Percentiles rank a stretch among this genome's conserved stretches.
phyloP scores from a whole-genome alignment of 2,888 invertebrate species.

The Callyntrura sp. region DNA sequence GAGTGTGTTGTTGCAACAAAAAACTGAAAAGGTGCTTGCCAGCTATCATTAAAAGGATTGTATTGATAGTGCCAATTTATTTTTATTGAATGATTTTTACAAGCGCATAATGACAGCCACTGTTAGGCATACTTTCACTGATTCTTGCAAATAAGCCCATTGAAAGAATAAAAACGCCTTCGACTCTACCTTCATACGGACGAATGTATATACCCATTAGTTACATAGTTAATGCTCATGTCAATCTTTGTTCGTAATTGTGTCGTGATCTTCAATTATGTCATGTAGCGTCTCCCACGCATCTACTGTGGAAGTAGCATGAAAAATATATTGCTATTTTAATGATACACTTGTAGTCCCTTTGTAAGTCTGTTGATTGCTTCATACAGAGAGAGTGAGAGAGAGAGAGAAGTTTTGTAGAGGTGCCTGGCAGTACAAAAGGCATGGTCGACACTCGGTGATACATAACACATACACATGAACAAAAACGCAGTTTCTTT shows the following conservation, averaged over 20 bases:
- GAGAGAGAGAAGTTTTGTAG: too few species aligned
- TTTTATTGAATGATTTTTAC: slow-evolving; percentile 49
- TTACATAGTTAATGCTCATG: background rate
- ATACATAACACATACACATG: background rate
- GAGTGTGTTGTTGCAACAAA: background rate
- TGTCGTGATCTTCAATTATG: slow-evolving; percentile 74
- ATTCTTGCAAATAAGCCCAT: background rate
- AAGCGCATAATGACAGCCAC: background rate
- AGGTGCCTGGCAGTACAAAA: background rate
- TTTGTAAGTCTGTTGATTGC: too few species aligned
- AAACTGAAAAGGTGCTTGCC: slow-evolving; percentile 15
- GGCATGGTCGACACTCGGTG: background rate
- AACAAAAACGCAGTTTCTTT: slow-evolving; percentile 30
- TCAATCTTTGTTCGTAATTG: slow-evolving; percentile 48
- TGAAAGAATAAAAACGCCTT: background rate
- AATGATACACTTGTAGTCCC: background rate
- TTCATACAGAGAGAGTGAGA: background rate
- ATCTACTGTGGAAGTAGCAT: background rate
- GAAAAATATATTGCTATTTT: slow-evolving; percentile 7
- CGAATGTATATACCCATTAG: background rate
- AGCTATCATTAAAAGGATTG: slow-evolving; percentile 19
- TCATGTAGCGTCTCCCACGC: slow-evolving; percentile 46
- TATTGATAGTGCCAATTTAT: slow-evolving; percentile 67
- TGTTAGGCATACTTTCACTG: slow-evolving; percentile 47
- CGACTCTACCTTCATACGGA: background rate